Percentiles rank a stretch among this genome's conserved stretches.
Conservation (phyloP, 2,797 vertebrate species). For the Hybognathus amarus region DNA sequence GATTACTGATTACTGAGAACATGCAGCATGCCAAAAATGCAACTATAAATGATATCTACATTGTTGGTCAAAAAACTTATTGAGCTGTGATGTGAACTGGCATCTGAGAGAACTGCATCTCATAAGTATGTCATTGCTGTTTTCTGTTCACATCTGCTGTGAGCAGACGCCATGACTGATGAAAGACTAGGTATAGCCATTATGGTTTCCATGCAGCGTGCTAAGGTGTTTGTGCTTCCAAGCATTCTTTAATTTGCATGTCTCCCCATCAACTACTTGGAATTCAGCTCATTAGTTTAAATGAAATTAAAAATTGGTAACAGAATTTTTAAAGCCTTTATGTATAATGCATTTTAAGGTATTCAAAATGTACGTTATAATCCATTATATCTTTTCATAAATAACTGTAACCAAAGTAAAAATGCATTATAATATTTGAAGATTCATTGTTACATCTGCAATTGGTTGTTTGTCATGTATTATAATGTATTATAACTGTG, state of each 20-base stretch:
- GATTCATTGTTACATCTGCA: not conserved
- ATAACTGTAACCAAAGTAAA: too few relatives aligned
- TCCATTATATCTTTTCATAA: too few relatives aligned
- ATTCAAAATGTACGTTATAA: too few relatives aligned
- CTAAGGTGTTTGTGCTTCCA: conserved; percentile 78
- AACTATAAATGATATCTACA: conserved; percentile 25
- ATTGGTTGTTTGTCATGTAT: not conserved
- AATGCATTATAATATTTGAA: too few relatives aligned
- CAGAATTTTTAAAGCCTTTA: not conserved
- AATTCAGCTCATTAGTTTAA: conserved; percentile 72
- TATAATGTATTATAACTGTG: too few relatives aligned
- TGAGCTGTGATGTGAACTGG: conserved; percentile 1
- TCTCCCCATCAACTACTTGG: conserved; percentile 74
- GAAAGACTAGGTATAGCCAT: conserved; percentile 75
- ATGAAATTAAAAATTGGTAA: conserved; percentile 48
- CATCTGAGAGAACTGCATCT: conserved; percentile 1
- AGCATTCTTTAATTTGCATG: conserved; percentile 77
- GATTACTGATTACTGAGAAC: conserved; percentile 30
- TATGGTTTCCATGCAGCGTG: conserved; percentile 82
- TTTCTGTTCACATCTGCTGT: conserved; percentile 59
- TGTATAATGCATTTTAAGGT: too few relatives aligned
- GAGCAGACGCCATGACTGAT: conserved; percentile 75
- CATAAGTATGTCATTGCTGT: conserved; percentile 32
- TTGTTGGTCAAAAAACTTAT: conserved; percentile 8
- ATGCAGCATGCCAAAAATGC: conserved; percentile 34